These are phyloP conservation scores for Neelides sp. DNA, from an alignment of 1,140 invertebrate species.

Conservation along the genomic window DNA sequence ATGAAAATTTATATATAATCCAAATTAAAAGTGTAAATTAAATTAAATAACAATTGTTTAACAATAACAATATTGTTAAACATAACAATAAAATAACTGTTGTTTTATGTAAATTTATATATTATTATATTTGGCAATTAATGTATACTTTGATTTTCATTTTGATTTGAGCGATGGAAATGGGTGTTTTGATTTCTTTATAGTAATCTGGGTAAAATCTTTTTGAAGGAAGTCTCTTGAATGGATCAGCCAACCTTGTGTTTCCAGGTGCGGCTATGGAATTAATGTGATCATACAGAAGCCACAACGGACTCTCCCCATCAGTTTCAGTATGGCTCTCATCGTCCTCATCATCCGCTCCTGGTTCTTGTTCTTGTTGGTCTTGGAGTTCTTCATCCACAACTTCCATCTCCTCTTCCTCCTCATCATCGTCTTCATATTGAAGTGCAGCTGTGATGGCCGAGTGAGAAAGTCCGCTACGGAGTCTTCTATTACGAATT, in stretches of 20 bases:
- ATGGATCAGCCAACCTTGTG: constrained; percentile 13
- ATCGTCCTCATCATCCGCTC: constrained; percentile 36
- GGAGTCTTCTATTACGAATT: constrained; percentile 40
- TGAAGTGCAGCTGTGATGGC: constrained; percentile 47
- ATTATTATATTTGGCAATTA: not conserved
- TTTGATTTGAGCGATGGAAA: constrained; percentile 84
- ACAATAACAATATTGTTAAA: too few species aligned
- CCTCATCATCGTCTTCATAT: constrained; percentile 40
- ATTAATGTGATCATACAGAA: constrained; percentile 61
- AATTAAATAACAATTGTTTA: too few species aligned
- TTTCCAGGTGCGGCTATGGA: constrained; percentile 46
- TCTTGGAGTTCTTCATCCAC: constrained; percentile 48
- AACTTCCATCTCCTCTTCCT: constrained; percentile 49
- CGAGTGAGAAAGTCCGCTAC: constrained; percentile 41
- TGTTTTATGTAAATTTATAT: not conserved
- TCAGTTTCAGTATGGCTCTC: constrained; percentile 33
- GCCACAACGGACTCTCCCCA: constrained; percentile 59
- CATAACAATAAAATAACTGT: too few species aligned
- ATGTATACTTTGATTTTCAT: constrained; percentile 71
- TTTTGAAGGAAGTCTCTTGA: constrained; percentile 65
- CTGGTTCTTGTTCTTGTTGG: constrained; percentile 36
- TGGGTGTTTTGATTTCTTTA: constrained; percentile 88
- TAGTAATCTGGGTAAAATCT: constrained; percentile 94
- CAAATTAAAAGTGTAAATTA: too few species aligned
- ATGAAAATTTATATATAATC: too few species aligned